Base-by-base conservation (phyloP, 2,113 vertebrate species). In the Hiodon alosoides region DNA sequence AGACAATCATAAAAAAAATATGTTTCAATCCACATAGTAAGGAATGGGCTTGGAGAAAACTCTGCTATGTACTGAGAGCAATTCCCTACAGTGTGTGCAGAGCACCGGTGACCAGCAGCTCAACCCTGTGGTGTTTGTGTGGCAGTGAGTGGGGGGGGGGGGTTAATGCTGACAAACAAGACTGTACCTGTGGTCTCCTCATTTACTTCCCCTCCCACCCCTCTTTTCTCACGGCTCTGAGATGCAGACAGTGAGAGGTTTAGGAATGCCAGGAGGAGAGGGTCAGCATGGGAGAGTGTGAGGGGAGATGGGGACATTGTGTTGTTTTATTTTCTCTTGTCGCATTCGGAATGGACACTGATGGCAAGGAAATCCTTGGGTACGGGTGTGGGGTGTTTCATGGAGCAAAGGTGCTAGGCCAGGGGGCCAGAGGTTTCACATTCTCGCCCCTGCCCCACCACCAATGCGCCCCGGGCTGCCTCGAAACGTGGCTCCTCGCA, bases 311-410 rank as follows among this genome's bases (percentile, higher is more conserved):
- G 31, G 31, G 31, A 2, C 31, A 31, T 31, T 31, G 31, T 31
- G 31, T 31, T 2, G 31, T 31, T 31, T 31, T 31, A 31, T 31
- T 31, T 31, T 31, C 31, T 31, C 31, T 31, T 2, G 31, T 31
- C 31, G 31, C 31, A 31, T 31, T 31, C 31, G 31, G 31, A 31
- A 31, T 31, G 31, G 31, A 31, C 31, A 31, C 31, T 31, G 59
- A 57, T 46, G 0, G 51, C 50, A 47, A 11, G 69, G 55, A 77
- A 65, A 68, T 80, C 70, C 77, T 66, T 31, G 71, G 65, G 50
- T 83, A 58, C 85, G 77, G 83, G 82, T 86, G 81, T 82, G 72
- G 79, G 78, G 77, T 79, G 79, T 86, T 85, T 79, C 81, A 31
- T 31, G 31, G 31, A 31, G 31, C 31, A 31, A 31, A 31, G 31